A percentile compares a stretch with the other conserved stretches of the same genome.
Evolutionary conservation across 2,113 vertebrate species (phyloP).

Genomic region (Osmerus eperlanus): DNA sequence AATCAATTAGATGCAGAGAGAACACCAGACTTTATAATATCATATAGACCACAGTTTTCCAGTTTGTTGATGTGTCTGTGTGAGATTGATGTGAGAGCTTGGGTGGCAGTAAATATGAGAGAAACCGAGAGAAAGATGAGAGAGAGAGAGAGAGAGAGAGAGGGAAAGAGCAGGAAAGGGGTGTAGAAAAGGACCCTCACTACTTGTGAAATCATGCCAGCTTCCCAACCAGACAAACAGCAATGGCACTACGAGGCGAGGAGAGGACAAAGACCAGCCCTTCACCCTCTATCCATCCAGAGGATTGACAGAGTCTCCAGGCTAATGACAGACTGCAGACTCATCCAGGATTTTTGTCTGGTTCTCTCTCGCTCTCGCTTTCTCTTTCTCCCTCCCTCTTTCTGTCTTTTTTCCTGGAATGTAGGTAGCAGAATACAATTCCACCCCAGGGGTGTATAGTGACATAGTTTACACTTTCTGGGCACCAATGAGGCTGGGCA

Average conservation of each 20-base stretch:
- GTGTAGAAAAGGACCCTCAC: neutral
- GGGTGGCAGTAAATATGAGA: neutral
- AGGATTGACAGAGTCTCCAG: neutral
- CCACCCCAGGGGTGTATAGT: neutral
- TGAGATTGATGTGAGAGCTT: neutral
- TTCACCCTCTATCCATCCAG: constrained; percentile 5
- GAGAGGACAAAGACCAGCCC: constrained; percentile 11
- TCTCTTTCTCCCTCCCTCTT: too few relatives aligned
- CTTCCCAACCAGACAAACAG: neutral
- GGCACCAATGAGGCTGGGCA: constrained; percentile 10
- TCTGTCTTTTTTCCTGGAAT: neutral
- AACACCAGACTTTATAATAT: too few relatives aligned
- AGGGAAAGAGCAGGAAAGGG: neutral
- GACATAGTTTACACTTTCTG: constrained; percentile 12
- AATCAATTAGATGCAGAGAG: too few relatives aligned
- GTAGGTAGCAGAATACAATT: constrained; percentile 18
- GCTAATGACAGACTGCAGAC: constrained; percentile 12
- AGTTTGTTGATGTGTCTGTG: too few relatives aligned
- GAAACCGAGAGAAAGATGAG: neutral
- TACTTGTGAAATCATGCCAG: constrained; percentile 11
- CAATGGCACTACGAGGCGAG: neutral
- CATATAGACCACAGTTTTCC: too few relatives aligned
- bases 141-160: neutral
- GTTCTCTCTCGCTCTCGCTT: constrained; percentile 5
- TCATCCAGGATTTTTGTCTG: neutral